Conservation (phyloP, 2,113 vertebrate genomes). For the Microcebus murinus region DNA sequence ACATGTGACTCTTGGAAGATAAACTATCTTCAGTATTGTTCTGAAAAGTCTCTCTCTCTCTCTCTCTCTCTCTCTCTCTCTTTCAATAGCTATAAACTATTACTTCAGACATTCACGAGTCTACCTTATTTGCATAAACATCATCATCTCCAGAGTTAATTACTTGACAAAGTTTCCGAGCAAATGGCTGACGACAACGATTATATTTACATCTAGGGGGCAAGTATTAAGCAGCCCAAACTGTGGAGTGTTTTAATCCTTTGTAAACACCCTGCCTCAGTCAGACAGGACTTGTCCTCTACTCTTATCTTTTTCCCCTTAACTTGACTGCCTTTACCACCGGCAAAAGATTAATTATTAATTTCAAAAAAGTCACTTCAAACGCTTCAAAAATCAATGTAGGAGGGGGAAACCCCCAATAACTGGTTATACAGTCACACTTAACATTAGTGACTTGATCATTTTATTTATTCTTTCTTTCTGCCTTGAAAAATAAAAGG, state of each 20-base stretch:
- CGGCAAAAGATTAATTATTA: conserved; percentile 78
- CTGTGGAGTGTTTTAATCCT: neutral
- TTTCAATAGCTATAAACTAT: neutral
- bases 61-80: neutral
- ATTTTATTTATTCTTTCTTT: conserved; percentile 41
- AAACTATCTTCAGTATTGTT: neutral
- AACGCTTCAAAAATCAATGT: conserved; percentile 58
- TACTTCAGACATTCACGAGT: neutral
- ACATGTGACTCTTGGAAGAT: neutral
- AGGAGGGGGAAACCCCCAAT: neutral
- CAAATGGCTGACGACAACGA: conserved; percentile 46
- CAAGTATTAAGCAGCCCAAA: neutral
- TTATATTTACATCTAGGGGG: neutral
- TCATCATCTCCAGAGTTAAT: conserved; percentile 16
- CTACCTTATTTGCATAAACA: conserved; percentile 4
- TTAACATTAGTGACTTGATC: conserved; percentile 18
- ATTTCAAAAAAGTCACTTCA: conserved; percentile 69
- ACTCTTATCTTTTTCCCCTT: conserved; percentile 58
- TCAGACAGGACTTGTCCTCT: conserved; percentile 28
- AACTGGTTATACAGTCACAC: neutral
- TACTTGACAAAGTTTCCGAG: neutral
- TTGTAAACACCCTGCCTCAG: neutral
- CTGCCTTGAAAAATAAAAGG: conserved; percentile 58
- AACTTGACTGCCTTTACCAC: conserved; percentile 47
- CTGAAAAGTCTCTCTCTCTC: neutral